These are phyloP conservation scores for Steinernema hermaphroditum DNA, from an alignment of 2,888 invertebrate species.

Conservation along the genomic window DNA sequence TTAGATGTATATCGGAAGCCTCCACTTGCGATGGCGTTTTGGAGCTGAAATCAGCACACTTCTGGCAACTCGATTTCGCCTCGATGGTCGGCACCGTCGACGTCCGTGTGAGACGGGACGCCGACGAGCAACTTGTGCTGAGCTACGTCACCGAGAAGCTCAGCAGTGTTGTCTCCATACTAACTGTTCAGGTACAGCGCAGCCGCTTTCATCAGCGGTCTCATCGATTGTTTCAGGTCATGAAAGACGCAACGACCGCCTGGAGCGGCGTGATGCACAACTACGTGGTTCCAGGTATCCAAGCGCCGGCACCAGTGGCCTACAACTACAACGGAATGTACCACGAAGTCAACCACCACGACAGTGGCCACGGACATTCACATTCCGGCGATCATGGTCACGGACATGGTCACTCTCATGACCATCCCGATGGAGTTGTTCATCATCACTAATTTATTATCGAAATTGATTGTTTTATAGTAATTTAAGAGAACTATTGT, in stretches of 20 bases:
- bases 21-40: conserved; percentile 74
- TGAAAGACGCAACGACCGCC: conserved; percentile 43
- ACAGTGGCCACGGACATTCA: conserved; percentile 36
- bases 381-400: conserved; percentile 33
- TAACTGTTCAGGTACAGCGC: conserved; percentile 71
- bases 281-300: background rate
- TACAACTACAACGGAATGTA: background rate
- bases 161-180: conserved; percentile 71
- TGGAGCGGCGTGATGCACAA: conserved; percentile 36
- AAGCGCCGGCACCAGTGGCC: background rate
- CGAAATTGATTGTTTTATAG: conserved; percentile 13
- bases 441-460: conserved; percentile 32
- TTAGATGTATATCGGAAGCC: conserved; percentile 72
- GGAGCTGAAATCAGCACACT: conserved; percentile 73
- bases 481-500: conserved; percentile 24
- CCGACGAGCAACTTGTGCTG: conserved; percentile 73
- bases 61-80: conserved; percentile 74
- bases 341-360: background rate
- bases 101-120: conserved; percentile 73
- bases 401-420: conserved; percentile 48
- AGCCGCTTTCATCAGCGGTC: background rate
- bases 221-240: conserved; percentile 34
- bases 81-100: conserved; percentile 72
- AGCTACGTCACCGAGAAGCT: conserved; percentile 72
- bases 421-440: conserved; percentile 29